Evolutionary conservation across 2,113 vertebrate genomes (phyloP), one percentile per base, ranked within the genome.

Genomic region (Scolopax mira): DNA sequence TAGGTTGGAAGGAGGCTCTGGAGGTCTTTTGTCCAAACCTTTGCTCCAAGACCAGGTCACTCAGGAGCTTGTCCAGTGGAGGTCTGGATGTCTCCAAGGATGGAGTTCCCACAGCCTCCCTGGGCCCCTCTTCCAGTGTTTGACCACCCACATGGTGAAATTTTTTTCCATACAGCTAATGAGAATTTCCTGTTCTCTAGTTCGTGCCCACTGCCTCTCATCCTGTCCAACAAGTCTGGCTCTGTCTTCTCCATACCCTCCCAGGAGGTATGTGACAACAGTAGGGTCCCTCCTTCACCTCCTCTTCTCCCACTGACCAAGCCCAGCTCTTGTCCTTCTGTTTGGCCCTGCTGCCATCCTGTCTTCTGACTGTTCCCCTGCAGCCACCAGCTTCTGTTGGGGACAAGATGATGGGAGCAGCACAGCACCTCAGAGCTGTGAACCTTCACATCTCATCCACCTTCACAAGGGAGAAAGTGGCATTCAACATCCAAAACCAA

Each of bases 181-280:
- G 62, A 90, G 71, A 85, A 61, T 62, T 94, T 96, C 95, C 90
- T 94, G 94, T 94, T 96, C 95, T 88, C 71, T 9, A 3, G 62
- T 82, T 71, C 57, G 57, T 85, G 70, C 85, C 39, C 31, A 4
- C 33, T 85, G 71, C 71, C 58, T 91, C 62, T 91, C 89, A 94
- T 94, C 95, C 92, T 94, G 93, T 74, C 90, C 42, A 42, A 42
- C 61, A 72, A 89, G 52, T 33, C 52, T 81, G 70, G 30, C 92
- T 88, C 89, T 46, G 30, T n/a, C 80, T 80, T 58, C 80, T 66
- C 60, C n/a, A 5, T 42, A 10, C 33, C 39, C 44, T 87, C 61
- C 48, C 77, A 15, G 16, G 3, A 79, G 58, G 88, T 10, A 64
- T 30, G 0, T 69, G 62, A 33, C 30, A 72, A 25, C 65, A 70